These are phyloP conservation scores for Hydraecia micacea DNA, from an alignment of 2,888 invertebrate species.

Conservation along the genomic window DNA sequence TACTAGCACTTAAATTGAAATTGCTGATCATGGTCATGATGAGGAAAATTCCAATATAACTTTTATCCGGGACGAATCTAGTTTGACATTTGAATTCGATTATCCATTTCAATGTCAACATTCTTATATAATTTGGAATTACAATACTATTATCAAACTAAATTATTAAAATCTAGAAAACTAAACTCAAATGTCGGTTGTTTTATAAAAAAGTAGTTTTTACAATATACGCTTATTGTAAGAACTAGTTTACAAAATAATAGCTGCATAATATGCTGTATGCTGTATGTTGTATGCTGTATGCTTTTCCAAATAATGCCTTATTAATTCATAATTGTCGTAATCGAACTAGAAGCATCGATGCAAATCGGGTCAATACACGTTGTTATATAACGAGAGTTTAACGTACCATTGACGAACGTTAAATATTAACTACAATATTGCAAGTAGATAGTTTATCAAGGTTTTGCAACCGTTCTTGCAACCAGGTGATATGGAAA, in stretches of 20 bases:
- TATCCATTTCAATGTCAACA: constrained; percentile 33
- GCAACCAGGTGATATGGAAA: constrained; percentile 47
- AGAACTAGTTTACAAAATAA: constrained; percentile 24
- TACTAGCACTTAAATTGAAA: not conserved
- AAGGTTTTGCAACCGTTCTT: constrained; percentile 53
- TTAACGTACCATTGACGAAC: constrained; percentile 38
- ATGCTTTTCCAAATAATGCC: constrained; percentile 31
- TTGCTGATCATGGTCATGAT: not conserved
- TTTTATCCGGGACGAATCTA: constrained; percentile 15
- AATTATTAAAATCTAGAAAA: not conserved
- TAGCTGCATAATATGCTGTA: too few species aligned
- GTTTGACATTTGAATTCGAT: constrained; percentile 30
- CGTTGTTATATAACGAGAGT: constrained; percentile 50
- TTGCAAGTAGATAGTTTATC: constrained; percentile 52
- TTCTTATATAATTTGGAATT: not conserved
- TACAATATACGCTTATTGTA: not conserved
- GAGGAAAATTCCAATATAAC: constrained; percentile 1
- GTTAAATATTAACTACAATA: constrained; percentile 56
- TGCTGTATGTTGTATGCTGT: too few species aligned
- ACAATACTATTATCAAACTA: not conserved
- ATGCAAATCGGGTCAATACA: constrained; percentile 56
- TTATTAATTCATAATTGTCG: constrained; percentile 45
- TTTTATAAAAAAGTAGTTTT: not conserved
- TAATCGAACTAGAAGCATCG: constrained; percentile 45
- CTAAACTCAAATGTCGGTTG: constrained; percentile 22